Evolutionary conservation across 2,888 invertebrate genomes (phyloP).

Genomic region (Cataglyphis rosenhaueri): DNA sequence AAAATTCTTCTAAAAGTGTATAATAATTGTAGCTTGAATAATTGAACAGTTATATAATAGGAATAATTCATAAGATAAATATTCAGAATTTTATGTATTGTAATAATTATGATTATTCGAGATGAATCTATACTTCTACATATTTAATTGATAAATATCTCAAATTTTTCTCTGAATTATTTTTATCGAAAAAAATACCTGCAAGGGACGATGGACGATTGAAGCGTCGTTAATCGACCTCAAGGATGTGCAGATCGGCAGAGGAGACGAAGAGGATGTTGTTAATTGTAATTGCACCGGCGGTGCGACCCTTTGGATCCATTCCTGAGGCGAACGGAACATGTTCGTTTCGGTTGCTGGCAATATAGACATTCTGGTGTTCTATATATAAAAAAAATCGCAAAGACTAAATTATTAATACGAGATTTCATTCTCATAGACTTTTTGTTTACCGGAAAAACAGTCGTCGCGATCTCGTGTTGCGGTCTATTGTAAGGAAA

Average conservation of each 20-base stretch:
- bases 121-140: too few relatives aligned
- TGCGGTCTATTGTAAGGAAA: conserved; percentile 77
- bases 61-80: neutral
- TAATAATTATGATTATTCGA: too few relatives aligned
- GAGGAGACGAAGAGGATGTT: conserved; percentile 61
- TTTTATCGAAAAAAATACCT: conserved; percentile 47
- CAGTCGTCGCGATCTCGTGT: conserved; percentile 61
- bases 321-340: conserved; percentile 78
- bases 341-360: conserved; percentile 72
- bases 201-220: conserved; percentile 78
- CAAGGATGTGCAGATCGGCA: conserved; percentile 75
- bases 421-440: neutral
- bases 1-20: neutral
- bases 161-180: neutral
- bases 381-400: conserved; percentile 67
- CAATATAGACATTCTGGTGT: conserved; percentile 75
- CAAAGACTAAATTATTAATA: conserved; percentile 14
- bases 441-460: conserved; percentile 77
- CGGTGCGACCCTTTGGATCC: conserved; percentile 78
- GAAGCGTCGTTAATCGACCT: conserved; percentile 77
- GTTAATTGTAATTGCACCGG: conserved; percentile 77
- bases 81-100: too few relatives aligned
- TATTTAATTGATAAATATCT: neutral
- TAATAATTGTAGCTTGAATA: neutral
- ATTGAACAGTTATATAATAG: too few relatives aligned